Evolutionary conservation across 2,113 vertebrate genomes (phyloP), one percentile per base, ranked within the genome.

Genomic region (Nanorana parkeri): DNA sequence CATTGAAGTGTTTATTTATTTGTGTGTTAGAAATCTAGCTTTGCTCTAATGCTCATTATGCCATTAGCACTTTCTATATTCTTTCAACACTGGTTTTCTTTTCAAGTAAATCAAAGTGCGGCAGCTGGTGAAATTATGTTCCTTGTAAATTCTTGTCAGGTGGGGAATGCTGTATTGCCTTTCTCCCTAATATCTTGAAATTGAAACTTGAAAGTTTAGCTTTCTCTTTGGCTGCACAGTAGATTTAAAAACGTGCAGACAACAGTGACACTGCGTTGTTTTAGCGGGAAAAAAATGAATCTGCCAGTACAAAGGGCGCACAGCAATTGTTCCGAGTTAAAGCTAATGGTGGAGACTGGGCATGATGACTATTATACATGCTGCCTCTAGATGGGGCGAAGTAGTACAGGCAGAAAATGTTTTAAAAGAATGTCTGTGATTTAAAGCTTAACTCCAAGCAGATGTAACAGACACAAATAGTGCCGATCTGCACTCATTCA

Each of bases 1-100:
- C 72, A 83, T 83, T 83, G 63, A 83, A 83, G 63, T 76, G 72
- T 83, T 83, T 68, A 68, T 83, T 75, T 83, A 83, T 76, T 68
- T 76, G 63, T 52, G 19, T 54, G 68, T 83, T 76, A 83, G 80
- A 68, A 67, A 76, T 83, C 80, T 60, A 68, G 71, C 28, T 26
- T 76, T 67, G 47, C 69, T 66, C 69, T 55, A 73, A 81, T 56
- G 58, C 79, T 81, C 58, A 76, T 83, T 83, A 68, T 68, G 80
- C 72, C 63, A 76, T 76, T 76, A 83, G 80, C 80, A 76, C 71
- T 83, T 83, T 76, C 29, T 68, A 67, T 41, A 68, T 83, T 76
- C 72, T 76, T 83, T 83, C 71, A 83, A 68, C 72, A 15, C 71
- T 29, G 63, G 63, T 75, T 68, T 83, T 83, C 63, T 67, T 76